Conservation (phyloP, 92 coral and sea anemone species). For the Epizoanthus rinbou region DNA sequence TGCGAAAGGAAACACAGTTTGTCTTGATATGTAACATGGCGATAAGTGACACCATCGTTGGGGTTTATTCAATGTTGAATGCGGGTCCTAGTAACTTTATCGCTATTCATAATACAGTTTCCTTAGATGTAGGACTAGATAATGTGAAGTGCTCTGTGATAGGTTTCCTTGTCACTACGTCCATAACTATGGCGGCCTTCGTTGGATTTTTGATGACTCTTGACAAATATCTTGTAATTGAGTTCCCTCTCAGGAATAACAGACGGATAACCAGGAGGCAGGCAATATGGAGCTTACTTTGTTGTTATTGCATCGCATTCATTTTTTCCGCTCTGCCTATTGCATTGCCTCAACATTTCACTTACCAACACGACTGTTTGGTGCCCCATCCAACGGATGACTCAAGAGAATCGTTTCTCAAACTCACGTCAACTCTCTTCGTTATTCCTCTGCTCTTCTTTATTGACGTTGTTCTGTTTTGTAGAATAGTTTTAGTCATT, state of each 20-base stretch:
- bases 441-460: neutral
- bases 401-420: slow-evolving; percentile 4
- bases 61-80: neutral
- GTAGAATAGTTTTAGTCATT: neutral
- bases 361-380: neutral
- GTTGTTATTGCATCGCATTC: neutral
- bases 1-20: slow-evolving; percentile 15
- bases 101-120: neutral
- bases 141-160: neutral
- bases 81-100: neutral
- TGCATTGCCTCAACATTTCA: neutral
- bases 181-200: neutral
- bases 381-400: neutral
- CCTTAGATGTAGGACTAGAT: neutral
- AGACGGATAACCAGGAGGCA: neutral
- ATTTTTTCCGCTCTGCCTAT: neutral
- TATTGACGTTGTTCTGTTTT: neutral
- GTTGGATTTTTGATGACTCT: slow-evolving; percentile 1
- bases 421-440: neutral
- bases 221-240: neutral
- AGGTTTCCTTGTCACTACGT: neutral
- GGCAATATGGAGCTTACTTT: neutral
- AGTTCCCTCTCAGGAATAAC: neutral
- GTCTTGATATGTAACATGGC: slow-evolving; percentile 8
- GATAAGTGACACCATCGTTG: neutral